These are phyloP conservation scores for Hestina assimilis DNA, from an alignment of 1,140 invertebrate genomes.

Conservation along the genomic window DNA sequence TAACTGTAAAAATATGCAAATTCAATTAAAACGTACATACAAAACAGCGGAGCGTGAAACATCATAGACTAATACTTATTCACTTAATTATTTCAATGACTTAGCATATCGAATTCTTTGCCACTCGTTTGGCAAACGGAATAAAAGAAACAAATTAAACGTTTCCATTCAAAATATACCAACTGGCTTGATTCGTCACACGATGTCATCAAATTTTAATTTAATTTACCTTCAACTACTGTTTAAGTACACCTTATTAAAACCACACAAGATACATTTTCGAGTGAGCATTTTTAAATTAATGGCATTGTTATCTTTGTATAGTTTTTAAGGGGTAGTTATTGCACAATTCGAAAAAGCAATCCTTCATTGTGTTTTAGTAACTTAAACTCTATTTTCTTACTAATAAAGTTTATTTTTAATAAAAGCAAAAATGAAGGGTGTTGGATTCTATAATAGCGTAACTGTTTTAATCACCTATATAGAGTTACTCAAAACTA, in stretches of 20 bases:
- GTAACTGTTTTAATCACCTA: background rate
- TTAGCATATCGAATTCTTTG: constrained; percentile 54
- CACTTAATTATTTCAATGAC: constrained; percentile 60
- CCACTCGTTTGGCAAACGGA: constrained; percentile 33
- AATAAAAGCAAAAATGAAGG: background rate
- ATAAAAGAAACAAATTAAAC: constrained; percentile 73
- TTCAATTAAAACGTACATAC: background rate
- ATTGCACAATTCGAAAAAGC: constrained; percentile 15
- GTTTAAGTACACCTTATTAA: constrained; percentile 9
- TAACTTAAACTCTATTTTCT: background rate
- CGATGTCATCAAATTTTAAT: constrained; percentile 29
- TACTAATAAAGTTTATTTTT: background rate
- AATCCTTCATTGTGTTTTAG: background rate
- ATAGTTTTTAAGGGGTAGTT: constrained; percentile 17
- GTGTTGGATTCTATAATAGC: background rate
- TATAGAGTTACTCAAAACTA: background rate
- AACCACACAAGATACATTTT: constrained; percentile 4
- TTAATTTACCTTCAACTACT: background rate
- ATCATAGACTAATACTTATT: constrained; percentile 9
- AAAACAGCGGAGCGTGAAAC: background rate
- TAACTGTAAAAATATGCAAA: constrained; percentile 15
- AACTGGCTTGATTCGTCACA: constrained; percentile 60
- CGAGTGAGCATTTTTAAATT: background rate
- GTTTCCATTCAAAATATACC: constrained; percentile 63
- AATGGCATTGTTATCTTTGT: constrained; percentile 12